Conservation (phyloP, 2,888 invertebrate genomes). For the Morpho deidamia region DNA sequence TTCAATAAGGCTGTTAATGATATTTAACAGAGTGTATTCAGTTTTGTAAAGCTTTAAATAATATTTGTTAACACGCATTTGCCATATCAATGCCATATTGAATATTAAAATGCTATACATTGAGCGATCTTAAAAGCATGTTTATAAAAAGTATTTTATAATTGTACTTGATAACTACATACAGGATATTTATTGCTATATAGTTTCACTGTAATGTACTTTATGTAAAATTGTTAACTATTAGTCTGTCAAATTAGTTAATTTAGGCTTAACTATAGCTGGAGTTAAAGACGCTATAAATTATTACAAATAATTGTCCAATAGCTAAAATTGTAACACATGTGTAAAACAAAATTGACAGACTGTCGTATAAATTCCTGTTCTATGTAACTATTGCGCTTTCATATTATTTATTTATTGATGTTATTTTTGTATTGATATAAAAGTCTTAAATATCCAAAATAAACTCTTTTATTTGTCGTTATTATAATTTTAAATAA, state of each 20-base stretch:
- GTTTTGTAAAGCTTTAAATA: constrained; percentile 53
- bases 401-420: constrained; percentile 67
- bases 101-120: neutral
- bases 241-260: constrained; percentile 2
- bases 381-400: constrained; percentile 46
- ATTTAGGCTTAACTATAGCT: neutral
- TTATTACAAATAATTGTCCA: neutral
- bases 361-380: constrained; percentile 17
- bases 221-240: constrained; percentile 7
- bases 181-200: constrained; percentile 1
- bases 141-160: constrained; percentile 6
- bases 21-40: constrained; percentile 7
- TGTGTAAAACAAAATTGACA: constrained; percentile 12
- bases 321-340: constrained; percentile 2
- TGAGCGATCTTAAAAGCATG: constrained; percentile 5
- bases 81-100: constrained; percentile 50
- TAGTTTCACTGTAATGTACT: constrained; percentile 5
- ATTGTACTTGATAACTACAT: neutral
- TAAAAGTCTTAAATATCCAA: constrained; percentile 41
- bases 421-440: constrained; percentile 58
- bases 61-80: constrained; percentile 51
- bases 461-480: constrained; percentile 30
- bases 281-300: constrained; percentile 6
- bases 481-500: neutral
- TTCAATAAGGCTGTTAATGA: constrained; percentile 2